These are phyloP conservation scores for Drosophila quadrilineata DNA, from an alignment of 1,140 invertebrate genomes.

Conservation along the genomic window DNA sequence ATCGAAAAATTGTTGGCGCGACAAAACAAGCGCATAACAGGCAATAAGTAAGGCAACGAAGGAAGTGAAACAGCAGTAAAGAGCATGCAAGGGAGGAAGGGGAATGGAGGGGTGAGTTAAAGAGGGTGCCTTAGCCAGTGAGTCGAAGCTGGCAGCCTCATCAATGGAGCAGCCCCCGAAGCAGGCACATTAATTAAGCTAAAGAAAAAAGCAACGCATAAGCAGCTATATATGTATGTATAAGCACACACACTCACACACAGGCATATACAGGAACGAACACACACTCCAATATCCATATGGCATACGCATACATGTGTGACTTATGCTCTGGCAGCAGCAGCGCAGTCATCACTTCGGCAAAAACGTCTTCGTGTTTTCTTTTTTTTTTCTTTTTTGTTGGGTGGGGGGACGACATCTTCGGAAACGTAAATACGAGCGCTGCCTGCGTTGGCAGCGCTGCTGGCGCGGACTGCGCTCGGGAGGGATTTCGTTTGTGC, in stretches of 20 bases:
- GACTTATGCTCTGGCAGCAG: neutral
- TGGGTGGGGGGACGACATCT: constrained; percentile 61
- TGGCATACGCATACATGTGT: constrained; percentile 1
- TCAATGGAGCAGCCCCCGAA: constrained; percentile 66
- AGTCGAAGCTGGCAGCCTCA: constrained; percentile 40
- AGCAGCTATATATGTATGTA: constrained; percentile 43
- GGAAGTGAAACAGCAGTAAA: neutral
- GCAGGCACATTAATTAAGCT: constrained; percentile 67
- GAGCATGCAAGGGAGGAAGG: neutral
- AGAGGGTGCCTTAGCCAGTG: neutral
- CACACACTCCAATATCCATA: neutral
- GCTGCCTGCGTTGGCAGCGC: constrained; percentile 6
- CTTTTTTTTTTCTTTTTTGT: too few species aligned
- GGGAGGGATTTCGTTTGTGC: constrained; percentile 72
- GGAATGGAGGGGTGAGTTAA: neutral
- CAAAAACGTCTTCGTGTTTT: constrained; percentile 53
- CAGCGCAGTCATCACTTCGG: constrained; percentile 46
- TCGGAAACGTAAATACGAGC: constrained; percentile 32
- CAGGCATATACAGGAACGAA: neutral
- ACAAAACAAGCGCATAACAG: constrained; percentile 27
- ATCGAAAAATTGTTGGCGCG: constrained; percentile 58
- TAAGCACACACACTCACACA: neutral
- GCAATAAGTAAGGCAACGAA: neutral
- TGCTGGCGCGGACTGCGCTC: constrained; percentile 44
- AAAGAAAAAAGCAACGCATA: constrained; percentile 38